Evolutionary conservation across 2,113 vertebrate genomes (phyloP), one percentile per base, ranked within the genome.

Genomic region (Myxocyprinus asiaticus): DNA sequence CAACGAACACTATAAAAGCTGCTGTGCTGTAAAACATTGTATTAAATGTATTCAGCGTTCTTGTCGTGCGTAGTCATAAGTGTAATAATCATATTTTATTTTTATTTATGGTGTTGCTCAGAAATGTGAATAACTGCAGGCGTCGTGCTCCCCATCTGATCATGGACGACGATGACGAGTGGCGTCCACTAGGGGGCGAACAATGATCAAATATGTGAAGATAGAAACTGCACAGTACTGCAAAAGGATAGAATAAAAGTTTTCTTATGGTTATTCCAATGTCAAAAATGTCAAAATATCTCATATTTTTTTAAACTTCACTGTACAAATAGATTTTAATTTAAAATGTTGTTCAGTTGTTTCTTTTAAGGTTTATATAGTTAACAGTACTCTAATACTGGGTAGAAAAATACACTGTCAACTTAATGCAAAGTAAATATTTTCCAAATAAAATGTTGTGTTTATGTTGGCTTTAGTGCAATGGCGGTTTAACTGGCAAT

Each of bases 1-100:
- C 70, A 43, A 15, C 9, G 67, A 69, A 11, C 33, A 61, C 62
- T 61, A 33, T 72, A 17, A 68, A 48, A 22, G 6, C 68, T 51
- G 15, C 78, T 77, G 66, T 56, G 50, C 55, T 73, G 47, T 51
- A 5, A 72, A 22, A 77, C 74, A 76, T 76, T 64, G 51, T 55
- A 70, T 71, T 62, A 72, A 63, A 58, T 11, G 14, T 63, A 11
- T 8, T 33, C 42, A 76, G 79, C 58, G 58, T 63, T 48, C 15
- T 50, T 48, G 45, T 9, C 45, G 58, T 74, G 7, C 12, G 44
- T 7, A 61, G 58, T 61, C 45, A 50, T 62, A 62, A 48, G 44
- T 63, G 42, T 5, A 8, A 15, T 58, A 14, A 33, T 22, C 71
- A 74, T 74, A 63, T 63, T 74, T 73, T 47, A 63, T 74, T 74